Evolutionary conservation across 2,113 vertebrate species (phyloP).

Genomic region (Anguilla rostrata): DNA sequence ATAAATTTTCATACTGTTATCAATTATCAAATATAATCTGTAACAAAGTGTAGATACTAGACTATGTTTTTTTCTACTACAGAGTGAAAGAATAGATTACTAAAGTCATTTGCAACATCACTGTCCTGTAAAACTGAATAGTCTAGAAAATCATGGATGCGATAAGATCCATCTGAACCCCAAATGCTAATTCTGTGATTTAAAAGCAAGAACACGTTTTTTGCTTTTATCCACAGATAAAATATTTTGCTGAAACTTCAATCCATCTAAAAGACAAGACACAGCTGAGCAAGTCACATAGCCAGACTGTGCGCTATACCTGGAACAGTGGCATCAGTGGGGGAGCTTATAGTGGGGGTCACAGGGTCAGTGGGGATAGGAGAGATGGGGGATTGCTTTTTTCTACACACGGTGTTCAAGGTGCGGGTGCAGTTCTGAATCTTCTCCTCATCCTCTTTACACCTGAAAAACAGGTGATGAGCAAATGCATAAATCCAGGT

Average conservation of each 20-base stretch:
- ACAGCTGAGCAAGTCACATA: background rate
- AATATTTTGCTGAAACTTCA: too few species aligned
- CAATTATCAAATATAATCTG: background rate
- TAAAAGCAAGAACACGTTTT: too few species aligned
- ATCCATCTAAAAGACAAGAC: too few species aligned
- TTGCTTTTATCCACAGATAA: too few species aligned
- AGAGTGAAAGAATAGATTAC: too few species aligned
- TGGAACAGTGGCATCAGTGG: background rate
- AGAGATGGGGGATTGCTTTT: constrained; percentile 42
- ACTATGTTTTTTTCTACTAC: background rate
- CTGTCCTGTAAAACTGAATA: background rate
- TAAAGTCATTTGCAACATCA: background rate
- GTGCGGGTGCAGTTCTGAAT: constrained; percentile 60
- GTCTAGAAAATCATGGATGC: background rate
- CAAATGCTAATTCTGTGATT: too few species aligned
- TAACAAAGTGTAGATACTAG: background rate
- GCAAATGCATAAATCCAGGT: background rate
- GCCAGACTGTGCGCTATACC: background rate
- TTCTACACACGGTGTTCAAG: constrained; percentile 66
- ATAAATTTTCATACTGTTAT: background rate
- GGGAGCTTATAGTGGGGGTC: background rate
- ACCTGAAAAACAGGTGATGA: constrained; percentile 48
- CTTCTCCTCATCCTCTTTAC: constrained; percentile 66
- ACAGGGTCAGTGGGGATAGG: background rate
- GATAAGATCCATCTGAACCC: background rate